These are phyloP conservation scores for Plestiodon gilberti DNA, from an alignment of 2,113 vertebrate species.

Conservation along the genomic window DNA sequence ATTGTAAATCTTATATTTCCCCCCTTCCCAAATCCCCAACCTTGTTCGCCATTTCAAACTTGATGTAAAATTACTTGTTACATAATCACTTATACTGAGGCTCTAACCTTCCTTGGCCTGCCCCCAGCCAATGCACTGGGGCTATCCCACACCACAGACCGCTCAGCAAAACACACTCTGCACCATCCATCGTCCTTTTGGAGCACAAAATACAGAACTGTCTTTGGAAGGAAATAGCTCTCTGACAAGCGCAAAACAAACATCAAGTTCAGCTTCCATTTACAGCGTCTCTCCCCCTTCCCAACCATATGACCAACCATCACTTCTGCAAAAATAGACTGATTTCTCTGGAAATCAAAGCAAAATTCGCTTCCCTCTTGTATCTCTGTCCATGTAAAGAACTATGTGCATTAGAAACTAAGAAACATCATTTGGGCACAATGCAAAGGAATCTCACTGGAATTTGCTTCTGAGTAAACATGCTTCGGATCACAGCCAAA, in stretches of 20 bases:
- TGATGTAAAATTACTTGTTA: slow-evolving; percentile 69
- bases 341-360: not conserved
- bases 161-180: not conserved
- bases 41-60: slow-evolving; percentile 61
- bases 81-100: slow-evolving; percentile 44
- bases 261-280: not conserved
- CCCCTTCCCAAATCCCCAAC: slow-evolving; percentile 46
- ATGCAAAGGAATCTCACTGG: not conserved
- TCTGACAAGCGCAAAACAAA: not conserved
- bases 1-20: slow-evolving; percentile 71
- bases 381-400: slow-evolving; percentile 19
- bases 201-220: not conserved
- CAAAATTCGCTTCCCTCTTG: accelerated
- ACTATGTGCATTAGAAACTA: not conserved
- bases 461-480: not conserved
- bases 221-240: not conserved
- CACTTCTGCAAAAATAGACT: not conserved
- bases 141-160: not conserved
- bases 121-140: not conserved
- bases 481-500: not conserved
- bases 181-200: not conserved
- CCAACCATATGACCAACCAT: not conserved
- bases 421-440: not conserved
- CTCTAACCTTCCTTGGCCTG: not conserved
- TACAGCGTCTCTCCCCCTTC: not conserved